These are phyloP conservation scores for Anas platyrhynchos DNA, from an alignment of 2,113 vertebrate genomes.

Conservation along the genomic window DNA sequence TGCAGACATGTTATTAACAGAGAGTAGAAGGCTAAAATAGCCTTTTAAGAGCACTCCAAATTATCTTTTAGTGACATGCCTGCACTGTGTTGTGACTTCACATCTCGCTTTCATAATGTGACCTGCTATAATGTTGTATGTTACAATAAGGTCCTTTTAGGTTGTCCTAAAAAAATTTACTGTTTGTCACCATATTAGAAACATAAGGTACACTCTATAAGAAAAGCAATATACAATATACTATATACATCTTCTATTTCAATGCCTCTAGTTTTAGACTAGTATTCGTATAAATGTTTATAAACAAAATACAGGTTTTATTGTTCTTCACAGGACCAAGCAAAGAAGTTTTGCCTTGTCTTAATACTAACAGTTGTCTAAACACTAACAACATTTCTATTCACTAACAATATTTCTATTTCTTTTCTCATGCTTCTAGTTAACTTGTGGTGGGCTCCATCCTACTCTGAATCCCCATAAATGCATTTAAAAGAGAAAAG, in stretches of 20 bases:
- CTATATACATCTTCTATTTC: conserved; percentile 43
- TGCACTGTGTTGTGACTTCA: neutral
- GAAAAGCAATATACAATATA: conserved; percentile 74
- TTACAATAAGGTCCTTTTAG: conserved; percentile 31
- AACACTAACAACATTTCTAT: conserved; percentile 1
- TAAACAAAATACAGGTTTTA: conserved; percentile 51
- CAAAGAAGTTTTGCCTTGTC: conserved; percentile 47
- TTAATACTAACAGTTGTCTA: conserved; percentile 29
- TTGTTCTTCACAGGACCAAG: conserved; percentile 41
- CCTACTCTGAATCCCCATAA: conserved; percentile 24
- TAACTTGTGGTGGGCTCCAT: neutral
- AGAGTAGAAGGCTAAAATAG: neutral
- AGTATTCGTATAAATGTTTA: conserved; percentile 55
- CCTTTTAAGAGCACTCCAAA: neutral
- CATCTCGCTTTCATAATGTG: conserved; percentile 14
- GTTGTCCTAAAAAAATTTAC: conserved; percentile 40
- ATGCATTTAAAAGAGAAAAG: conserved; percentile 23
- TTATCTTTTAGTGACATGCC: neutral
- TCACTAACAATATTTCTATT: conserved; percentile 8
- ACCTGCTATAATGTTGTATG: neutral
- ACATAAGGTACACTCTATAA: conserved; percentile 42
- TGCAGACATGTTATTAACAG: conserved; percentile 1
- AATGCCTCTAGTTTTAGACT: conserved; percentile 47
- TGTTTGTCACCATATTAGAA: conserved; percentile 51
- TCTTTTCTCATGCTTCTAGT: conserved; percentile 39